Base-by-base conservation (phyloP, 2,113 vertebrate species). In the Grallaria varia region DNA sequence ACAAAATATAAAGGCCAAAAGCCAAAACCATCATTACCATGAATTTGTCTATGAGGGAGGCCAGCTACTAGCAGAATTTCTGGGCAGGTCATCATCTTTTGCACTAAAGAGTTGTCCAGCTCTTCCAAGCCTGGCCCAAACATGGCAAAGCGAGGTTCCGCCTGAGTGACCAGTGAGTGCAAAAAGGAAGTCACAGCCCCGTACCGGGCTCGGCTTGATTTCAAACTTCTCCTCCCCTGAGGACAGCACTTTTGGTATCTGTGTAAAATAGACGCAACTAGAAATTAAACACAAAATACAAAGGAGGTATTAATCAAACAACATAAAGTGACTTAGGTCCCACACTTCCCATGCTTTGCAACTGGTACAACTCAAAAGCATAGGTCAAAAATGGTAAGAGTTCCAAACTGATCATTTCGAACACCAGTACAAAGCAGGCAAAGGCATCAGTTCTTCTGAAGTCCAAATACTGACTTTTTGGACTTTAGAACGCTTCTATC, bases 101-200 rank as follows among this genome's bases (percentile, higher is more conserved):
- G 98, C 81, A 99, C 98, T 87, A 99, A 96, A 20, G 99, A 99
- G n/a, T 98, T 93, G 11, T 99, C 98, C 91, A 99, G 95, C 93
- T 99, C 98, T 97, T 99, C 99, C 94, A 99, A 98, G 42, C 99
- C 99, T 2, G 98, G 99, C 25, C 99, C 99, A 90, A 99, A 99
- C 99, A 99, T 99, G 56, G 99, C 99, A 67, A 99, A 99, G 63
- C 99, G 98, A 23, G 99, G 99, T 85, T 99, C 99, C 50, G 98
- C 73, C 18, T 98, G 98, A 39, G 97, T 96, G 67, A 99, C 98
- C 91, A 99, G 83, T 3, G 98, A 99, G 15, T 99, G 98, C 75
- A 99, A 96, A 96, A 99, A 99, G 4, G 98, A 99, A 14, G 98
- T 98, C 59, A 99, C 97, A 12, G 98, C 79, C 55, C 97, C 97